A percentile compares a stretch with the other conserved stretches of the same genome.
These are phyloP conservation scores for Albula glossodonta DNA, from an alignment of 2,113 vertebrate genomes.

Conservation along the genomic window DNA sequence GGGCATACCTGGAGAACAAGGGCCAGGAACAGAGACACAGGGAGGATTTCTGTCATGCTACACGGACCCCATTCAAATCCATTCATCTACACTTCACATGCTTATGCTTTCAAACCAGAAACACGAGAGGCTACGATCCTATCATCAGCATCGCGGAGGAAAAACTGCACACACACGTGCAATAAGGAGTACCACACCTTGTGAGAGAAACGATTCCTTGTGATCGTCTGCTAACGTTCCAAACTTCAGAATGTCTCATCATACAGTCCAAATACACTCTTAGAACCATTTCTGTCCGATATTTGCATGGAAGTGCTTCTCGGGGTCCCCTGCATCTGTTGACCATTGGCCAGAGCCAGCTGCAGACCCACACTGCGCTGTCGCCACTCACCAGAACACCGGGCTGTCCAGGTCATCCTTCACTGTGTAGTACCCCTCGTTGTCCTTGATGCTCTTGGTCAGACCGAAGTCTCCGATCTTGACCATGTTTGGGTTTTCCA, in stretches of 20 bases:
- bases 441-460: slow-evolving; percentile 92
- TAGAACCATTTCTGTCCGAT: not conserved
- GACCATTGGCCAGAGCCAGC: not conserved
- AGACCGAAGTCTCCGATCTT: slow-evolving; percentile 98
- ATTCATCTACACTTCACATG: not conserved
- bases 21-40: not conserved
- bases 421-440: slow-evolving; percentile 94
- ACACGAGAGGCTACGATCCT: not conserved
- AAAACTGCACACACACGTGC: not conserved
- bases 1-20: slow-evolving; percentile 82
- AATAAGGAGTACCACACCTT: not conserved
- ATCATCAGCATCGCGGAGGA: not conserved
- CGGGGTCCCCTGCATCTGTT: not conserved
- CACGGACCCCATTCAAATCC: not conserved
- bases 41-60: not conserved
- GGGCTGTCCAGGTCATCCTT: slow-evolving; percentile 93
- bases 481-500: slow-evolving; percentile 89
- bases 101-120: not conserved
- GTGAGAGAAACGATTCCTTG: not conserved
- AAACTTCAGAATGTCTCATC: too few relatives aligned
- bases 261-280: not conserved
- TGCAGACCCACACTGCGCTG: not conserved
- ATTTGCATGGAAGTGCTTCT: not conserved
- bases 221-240: not conserved
- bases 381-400: slow-evolving; percentile 84